These are phyloP conservation scores for Elysia crispata DNA, from an alignment of 2,888 invertebrate species.

Conservation along the genomic window DNA sequence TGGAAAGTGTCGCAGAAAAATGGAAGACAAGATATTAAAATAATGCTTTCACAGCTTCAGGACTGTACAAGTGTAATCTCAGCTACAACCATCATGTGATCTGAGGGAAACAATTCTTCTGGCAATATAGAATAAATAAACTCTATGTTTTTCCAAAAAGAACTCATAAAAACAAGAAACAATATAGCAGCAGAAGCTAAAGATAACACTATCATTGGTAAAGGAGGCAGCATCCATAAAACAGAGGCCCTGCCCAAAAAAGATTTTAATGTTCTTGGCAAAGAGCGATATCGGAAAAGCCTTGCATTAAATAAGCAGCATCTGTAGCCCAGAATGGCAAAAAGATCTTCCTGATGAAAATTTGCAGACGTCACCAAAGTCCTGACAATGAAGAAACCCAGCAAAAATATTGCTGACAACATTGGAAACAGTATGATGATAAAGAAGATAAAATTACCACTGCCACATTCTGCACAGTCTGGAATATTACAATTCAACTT, in stretches of 20 bases:
- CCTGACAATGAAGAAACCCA: conserved; percentile 60
- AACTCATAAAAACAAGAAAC: conserved; percentile 44
- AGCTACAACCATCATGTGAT: conserved; percentile 66
- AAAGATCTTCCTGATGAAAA: conserved; percentile 56
- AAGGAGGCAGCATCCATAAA: conserved; percentile 58
- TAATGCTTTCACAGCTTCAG: too few relatives aligned
- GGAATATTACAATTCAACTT: conserved; percentile 62
- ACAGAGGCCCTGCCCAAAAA: conserved; percentile 13
- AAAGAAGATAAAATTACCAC: conserved; percentile 52
- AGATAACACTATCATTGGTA: conserved; percentile 58
- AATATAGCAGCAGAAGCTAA: conserved; percentile 52
- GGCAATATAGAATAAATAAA: conserved; percentile 61
- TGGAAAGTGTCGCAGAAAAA: too few relatives aligned
- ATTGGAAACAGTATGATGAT: conserved; percentile 51
- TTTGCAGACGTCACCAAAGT: conserved; percentile 61
- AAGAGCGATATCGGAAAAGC: conserved; percentile 52
- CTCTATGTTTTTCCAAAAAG: conserved; percentile 57
- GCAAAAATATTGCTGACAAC: conserved; percentile 54
- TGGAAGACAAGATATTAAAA: too few relatives aligned
- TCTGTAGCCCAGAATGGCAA: conserved; percentile 60
- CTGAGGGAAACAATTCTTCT: conserved; percentile 72
- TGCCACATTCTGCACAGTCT: conserved; percentile 65
- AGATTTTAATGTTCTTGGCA: conserved; percentile 31
- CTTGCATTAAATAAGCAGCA: conserved; percentile 69
- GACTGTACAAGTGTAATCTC: too few relatives aligned